Conservation (phyloP, 2,113 vertebrate genomes). For the Platysternon megacephalum region DNA sequence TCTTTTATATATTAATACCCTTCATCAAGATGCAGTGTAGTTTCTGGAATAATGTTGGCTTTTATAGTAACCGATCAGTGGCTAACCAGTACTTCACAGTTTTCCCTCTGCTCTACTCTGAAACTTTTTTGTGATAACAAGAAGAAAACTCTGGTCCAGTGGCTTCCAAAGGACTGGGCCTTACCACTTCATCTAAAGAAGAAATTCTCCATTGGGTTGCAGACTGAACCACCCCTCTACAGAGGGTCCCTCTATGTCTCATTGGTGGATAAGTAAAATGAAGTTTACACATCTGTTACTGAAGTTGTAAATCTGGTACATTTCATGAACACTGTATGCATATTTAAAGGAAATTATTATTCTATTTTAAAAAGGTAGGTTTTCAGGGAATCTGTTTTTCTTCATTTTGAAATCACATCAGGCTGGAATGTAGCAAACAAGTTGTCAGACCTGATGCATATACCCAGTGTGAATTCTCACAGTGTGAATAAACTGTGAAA, state of each 20-base stretch:
- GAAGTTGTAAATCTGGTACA: background rate
- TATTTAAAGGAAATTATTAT: background rate
- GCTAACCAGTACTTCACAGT: background rate
- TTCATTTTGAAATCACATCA: slow-evolving; percentile 46
- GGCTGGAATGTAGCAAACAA: slow-evolving; percentile 64
- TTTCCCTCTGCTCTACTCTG: background rate
- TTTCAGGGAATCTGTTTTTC: slow-evolving; percentile 40
- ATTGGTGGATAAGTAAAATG: background rate
- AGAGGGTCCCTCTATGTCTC: background rate
- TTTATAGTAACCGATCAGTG: background rate
- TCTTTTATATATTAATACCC: background rate
- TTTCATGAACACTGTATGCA: background rate
- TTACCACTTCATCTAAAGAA: background rate
- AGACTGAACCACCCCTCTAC: background rate
- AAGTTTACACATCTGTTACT: background rate
- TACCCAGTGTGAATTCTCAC: slow-evolving; percentile 52
- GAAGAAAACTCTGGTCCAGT: background rate
- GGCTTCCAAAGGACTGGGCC: background rate
- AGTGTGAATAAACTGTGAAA: slow-evolving; percentile 73
- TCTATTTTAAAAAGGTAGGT: slow-evolving; percentile 24
- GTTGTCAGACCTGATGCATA: slow-evolving; percentile 69
- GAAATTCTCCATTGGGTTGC: background rate
- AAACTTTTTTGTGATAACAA: background rate
- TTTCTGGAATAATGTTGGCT: slow-evolving; percentile 9
- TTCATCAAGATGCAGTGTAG: background rate